Base-by-base conservation (phyloP, 2,888 invertebrate species). In the Punctoribates punctum region DNA sequence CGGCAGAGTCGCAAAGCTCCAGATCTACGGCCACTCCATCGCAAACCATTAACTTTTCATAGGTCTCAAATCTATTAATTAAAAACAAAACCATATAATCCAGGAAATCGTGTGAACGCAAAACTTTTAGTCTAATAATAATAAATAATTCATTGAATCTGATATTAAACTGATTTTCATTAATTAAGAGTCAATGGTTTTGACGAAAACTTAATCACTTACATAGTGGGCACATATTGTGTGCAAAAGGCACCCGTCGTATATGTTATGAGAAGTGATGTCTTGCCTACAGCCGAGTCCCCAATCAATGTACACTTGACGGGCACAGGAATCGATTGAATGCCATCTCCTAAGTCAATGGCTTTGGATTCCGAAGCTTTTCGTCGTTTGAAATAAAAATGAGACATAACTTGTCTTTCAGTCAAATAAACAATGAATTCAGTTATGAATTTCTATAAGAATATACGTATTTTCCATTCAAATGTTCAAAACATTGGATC, bases 241-340 rank as follows among this genome's bases (percentile, higher is more conserved):
- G 38, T 15, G 23, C 17, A 46, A 17, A 70, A 70, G 9, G 42
- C 1, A 5, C 70, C 70, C 13, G 70, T 70, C 8, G 70, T 70
- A 34, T 70, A 86, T 78, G 84, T 83, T 79, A 86, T 85, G 73
- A 85, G 83, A 51, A 87, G 79, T 17, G 86, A 83, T 76, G 86
- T 86, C 81, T 87, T 87, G 9, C 87, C 87, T 73, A 84, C 85
- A n/a, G 84, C 83, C 0, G 85, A 82, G 80, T 87, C 86, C 25
- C 87, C 87, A 13, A 77, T 25, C 8, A 77, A n/a, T 9, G 73
- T 48, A 34, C 73, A 74, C 27, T 74, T 77, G 42, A 70, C 46
- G 15, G 70, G 38, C 11, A 70, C n/a, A 4, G 70, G 70, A 70
- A 13, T 42, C n/a, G 70, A 42, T 70, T 70, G 42, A 15, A 70